These are phyloP conservation scores for Ridgeia piscesae DNA, from an alignment of 1,140 invertebrate genomes.

Conservation along the genomic window DNA sequence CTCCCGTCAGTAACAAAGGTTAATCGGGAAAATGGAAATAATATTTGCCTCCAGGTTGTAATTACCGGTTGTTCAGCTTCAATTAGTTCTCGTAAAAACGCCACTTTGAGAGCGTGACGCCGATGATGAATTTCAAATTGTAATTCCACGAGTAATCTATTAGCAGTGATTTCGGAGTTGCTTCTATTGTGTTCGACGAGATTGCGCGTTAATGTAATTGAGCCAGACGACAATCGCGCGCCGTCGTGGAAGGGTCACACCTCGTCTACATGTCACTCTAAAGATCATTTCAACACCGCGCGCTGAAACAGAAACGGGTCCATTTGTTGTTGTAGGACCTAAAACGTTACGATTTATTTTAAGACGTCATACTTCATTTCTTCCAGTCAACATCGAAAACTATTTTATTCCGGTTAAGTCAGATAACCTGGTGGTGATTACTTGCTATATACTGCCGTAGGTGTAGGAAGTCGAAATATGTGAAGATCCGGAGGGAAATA, in stretches of 20 bases:
- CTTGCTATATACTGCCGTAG: no score
- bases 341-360: no score
- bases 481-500: no score
- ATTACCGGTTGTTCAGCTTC: not conserved
- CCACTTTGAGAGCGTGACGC: not conserved
- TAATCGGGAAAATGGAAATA: slow-evolving; percentile 6
- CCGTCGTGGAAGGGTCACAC: not conserved
- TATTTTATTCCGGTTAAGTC: no score
- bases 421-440: no score
- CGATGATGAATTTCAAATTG: not conserved
- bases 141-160: not conserved
- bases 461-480: no score
- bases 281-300: not conserved
- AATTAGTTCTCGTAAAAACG: not conserved
- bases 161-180: not conserved
- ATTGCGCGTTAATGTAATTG: not conserved
- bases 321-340: not conserved
- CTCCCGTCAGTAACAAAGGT: not conserved
- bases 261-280: not conserved
- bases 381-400: no score
- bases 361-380: not conserved
- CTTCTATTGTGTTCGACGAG: not conserved
- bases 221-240: not conserved
- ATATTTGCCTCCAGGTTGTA: not conserved
- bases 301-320: not conserved